Evolutionary conservation across 2,797 vertebrate genomes (phyloP).

Genomic region (Sebastolobus altivelis): DNA sequence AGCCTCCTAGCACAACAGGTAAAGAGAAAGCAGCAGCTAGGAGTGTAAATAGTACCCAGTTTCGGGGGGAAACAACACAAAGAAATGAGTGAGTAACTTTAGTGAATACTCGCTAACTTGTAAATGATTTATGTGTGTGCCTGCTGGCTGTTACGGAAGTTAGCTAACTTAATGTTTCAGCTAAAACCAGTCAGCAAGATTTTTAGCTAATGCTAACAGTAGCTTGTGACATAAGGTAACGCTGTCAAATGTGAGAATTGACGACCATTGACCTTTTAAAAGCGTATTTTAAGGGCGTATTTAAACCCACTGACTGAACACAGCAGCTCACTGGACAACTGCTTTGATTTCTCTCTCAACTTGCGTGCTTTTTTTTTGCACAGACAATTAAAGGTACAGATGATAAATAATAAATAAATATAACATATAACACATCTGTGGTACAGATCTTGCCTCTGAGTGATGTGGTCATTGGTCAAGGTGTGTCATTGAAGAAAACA

Average conservation of each 20-base stretch:
- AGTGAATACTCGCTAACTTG: rapidly evolving
- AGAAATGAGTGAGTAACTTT: constrained; percentile 69
- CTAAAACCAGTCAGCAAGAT: constrained; percentile 23
- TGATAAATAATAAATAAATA: not conserved
- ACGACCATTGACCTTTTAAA: not conserved
- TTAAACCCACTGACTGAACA: not conserved
- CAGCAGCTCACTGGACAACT: not conserved
- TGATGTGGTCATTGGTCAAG: too few species aligned
- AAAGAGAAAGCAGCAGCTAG: not conserved
- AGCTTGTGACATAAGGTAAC: not conserved
- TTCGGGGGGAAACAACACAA: not conserved
- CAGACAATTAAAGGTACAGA: constrained; percentile 4
- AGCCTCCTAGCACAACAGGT: constrained; percentile 55
- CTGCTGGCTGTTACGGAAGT: not conserved
- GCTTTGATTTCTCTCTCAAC: not conserved
- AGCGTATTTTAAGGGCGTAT: not conserved
- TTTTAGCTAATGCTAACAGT: constrained; percentile 60
- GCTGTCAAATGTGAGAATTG: constrained; percentile 36
- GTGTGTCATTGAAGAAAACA: not conserved
- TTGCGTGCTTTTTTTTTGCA: constrained; percentile 11
- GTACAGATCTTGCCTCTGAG: not conserved
- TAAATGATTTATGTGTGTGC: rapidly evolving
- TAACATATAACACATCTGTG: not conserved
- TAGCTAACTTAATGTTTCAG: constrained; percentile 15
- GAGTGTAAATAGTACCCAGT: not conserved